A percentile compares a stretch with the other conserved stretches of the same genome.
Conservation (phyloP, 2,113 vertebrate genomes). For the Panthera tigris region DNA sequence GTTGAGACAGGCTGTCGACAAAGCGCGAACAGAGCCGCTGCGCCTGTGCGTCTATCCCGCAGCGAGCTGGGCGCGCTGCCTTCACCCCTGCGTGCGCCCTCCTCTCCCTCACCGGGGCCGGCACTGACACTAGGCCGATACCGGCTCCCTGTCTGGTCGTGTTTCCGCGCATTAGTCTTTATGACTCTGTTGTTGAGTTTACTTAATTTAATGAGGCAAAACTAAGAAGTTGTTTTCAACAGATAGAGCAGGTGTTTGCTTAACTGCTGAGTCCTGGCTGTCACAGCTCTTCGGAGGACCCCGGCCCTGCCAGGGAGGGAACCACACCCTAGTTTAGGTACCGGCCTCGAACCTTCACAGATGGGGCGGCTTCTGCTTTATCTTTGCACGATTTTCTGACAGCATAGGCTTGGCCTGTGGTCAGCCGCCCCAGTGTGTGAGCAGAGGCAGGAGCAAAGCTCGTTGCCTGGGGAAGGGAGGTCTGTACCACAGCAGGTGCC, state of each 20-base stretch:
- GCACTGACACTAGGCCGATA: background rate
- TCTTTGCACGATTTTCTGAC: background rate
- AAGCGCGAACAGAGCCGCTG: rapidly evolving
- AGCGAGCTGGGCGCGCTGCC: no score
- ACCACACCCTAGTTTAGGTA: rapidly evolving
- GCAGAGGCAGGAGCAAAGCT: no score
- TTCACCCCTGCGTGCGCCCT: background rate
- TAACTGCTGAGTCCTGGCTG: background rate
- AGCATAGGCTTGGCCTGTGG: background rate
- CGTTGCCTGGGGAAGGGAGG: background rate
- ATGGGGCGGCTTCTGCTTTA: rapidly evolving
- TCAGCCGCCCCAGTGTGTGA: background rate
- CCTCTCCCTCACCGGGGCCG: background rate
- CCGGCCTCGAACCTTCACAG: rapidly evolving
- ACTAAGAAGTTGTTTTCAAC: background rate
- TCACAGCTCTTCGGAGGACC: no score
- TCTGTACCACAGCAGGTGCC: rapidly evolving
- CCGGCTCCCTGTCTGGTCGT: background rate
- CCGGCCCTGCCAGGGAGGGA: background rate
- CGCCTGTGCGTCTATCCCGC: background rate
- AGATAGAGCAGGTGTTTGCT: background rate
- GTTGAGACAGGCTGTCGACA: rapidly evolving
- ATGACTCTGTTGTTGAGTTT: background rate
- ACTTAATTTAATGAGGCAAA: background rate
- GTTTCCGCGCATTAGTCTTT: background rate